These are phyloP conservation scores for Aethina tumida DNA, from an alignment of 1,140 invertebrate species.

Conservation along the genomic window DNA sequence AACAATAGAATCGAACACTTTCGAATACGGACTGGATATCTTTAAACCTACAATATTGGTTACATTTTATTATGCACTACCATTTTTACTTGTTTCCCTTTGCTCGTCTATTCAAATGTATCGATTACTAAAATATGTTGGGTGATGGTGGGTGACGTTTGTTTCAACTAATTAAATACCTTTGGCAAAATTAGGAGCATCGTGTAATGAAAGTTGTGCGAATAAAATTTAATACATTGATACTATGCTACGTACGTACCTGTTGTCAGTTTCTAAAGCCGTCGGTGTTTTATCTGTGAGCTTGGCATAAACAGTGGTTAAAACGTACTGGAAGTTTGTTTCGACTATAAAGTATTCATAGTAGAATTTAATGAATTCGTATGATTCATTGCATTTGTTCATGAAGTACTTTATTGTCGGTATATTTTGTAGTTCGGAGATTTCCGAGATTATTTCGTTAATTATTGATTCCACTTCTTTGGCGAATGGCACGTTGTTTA, in stretches of 20 bases:
- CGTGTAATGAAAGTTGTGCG: too few species aligned
- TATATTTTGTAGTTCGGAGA: slow-evolving; percentile 58
- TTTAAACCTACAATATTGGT: too few species aligned
- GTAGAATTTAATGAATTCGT: slow-evolving; percentile 49
- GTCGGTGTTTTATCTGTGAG: slow-evolving; percentile 58
- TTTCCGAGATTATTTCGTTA: slow-evolving; percentile 56
- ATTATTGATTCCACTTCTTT: slow-evolving; percentile 60
- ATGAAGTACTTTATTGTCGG: slow-evolving; percentile 54
- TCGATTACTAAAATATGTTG: too few species aligned
- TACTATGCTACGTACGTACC: too few species aligned
- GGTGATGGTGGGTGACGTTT: too few species aligned
- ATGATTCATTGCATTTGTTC: slow-evolving; percentile 39
- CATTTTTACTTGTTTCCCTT: too few species aligned
- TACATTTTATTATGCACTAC: too few species aligned
- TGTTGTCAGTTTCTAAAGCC: slow-evolving; percentile 61
- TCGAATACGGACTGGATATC: too few species aligned
- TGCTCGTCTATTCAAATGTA: too few species aligned
- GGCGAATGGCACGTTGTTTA: slow-evolving; percentile 66
- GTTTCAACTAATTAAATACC: too few species aligned
- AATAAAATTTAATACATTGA: not conserved
- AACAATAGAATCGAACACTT: too few species aligned
- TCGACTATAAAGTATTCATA: slow-evolving; percentile 62
- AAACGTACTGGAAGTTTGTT: slow-evolving; percentile 45
- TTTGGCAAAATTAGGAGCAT: too few species aligned
- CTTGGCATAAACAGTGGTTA: slow-evolving; percentile 55